phyloP scores from a whole-genome alignment of 64 coral and sea anemone genomes.

The Montipora foliosa region DNA sequence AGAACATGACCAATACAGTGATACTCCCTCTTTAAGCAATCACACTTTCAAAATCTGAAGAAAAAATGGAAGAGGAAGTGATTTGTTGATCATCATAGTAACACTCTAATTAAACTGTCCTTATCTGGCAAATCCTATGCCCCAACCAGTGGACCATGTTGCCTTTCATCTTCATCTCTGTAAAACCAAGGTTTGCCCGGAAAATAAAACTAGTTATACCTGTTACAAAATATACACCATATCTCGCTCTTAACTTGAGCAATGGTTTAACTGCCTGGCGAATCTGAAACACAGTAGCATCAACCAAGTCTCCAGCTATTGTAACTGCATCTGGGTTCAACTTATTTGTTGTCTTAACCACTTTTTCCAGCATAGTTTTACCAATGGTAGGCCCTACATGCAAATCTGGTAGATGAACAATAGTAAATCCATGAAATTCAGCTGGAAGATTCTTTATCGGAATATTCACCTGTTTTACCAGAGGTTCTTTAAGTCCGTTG shows the following conservation, averaged over 20 bases:
- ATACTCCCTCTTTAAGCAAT: too few relatives aligned
- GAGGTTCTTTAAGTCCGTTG: conserved; percentile 66
- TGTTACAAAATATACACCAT: conserved; percentile 88
- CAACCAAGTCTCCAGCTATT: conserved; percentile 82
- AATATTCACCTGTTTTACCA: conserved; percentile 56
- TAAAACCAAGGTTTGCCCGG: too few relatives aligned
- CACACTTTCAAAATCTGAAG: too few relatives aligned
- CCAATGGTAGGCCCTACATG: conserved; percentile 86
- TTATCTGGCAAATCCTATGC: too few relatives aligned
- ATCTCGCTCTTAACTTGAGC: conserved; percentile 79
- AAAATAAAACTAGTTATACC: conserved; percentile 29
- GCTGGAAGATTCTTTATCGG: conserved; percentile 79
- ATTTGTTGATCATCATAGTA: too few relatives aligned
- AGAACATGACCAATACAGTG: too few relatives aligned
- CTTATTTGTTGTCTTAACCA: conserved; percentile 65
- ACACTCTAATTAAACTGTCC: too few relatives aligned
- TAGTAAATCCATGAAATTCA: conserved; percentile 73
- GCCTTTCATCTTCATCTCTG: too few relatives aligned
- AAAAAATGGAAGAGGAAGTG: too few relatives aligned
- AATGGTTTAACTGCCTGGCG: conserved; percentile 87
- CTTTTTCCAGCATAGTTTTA: conserved; percentile 69
- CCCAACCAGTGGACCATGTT: too few relatives aligned
- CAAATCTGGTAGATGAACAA: conserved; percentile 83
- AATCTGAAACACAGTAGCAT: conserved; percentile 80
- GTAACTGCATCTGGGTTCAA: conserved; percentile 79